A percentile compares a stretch with the other conserved stretches of the same genome.
phyloP scores from a whole-genome alignment of 2,888 invertebrate genomes.

The Spodoptera picta region DNA sequence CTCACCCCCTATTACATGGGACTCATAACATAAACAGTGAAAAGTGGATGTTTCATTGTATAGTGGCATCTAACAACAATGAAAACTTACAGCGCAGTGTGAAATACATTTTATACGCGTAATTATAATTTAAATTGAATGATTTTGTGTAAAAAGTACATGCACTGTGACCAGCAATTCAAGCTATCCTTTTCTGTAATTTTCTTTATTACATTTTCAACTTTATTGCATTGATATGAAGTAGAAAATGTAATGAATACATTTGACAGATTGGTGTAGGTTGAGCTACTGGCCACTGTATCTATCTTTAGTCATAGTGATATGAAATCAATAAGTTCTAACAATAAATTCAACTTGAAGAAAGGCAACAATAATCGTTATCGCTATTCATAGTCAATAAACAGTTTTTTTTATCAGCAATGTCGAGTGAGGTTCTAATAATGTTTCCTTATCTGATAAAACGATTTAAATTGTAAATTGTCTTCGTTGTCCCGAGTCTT shows the following conservation, averaged over 20 bases:
- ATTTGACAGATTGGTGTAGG: no score
- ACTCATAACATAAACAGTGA: no score
- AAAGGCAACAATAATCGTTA: constrained; percentile 51
- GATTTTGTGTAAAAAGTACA: constrained; percentile 7
- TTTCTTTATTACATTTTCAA: no score
- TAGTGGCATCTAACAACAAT: no score
- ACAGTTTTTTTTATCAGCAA: constrained; percentile 67
- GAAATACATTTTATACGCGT: not conserved
- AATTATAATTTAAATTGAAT: not conserved
- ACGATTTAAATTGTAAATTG: constrained; percentile 63
- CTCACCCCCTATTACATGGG: no score
- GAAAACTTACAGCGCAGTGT: no score
- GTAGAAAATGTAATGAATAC: no score
- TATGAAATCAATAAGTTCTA: constrained; percentile 19
- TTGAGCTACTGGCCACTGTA: no score
- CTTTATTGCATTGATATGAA: no score
- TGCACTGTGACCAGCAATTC: not conserved
- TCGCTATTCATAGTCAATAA: constrained; percentile 69
- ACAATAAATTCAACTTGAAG: constrained; percentile 30
- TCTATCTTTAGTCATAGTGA: constrained; percentile 1
- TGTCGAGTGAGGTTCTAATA: constrained; percentile 66
- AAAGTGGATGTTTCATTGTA: no score
- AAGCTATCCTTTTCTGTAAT: no score
- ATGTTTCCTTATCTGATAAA: constrained; percentile 69
- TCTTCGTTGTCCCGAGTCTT: constrained; percentile 40